Evolutionary conservation across 2,888 invertebrate species (phyloP).

Genomic region (Spodoptera picta): DNA sequence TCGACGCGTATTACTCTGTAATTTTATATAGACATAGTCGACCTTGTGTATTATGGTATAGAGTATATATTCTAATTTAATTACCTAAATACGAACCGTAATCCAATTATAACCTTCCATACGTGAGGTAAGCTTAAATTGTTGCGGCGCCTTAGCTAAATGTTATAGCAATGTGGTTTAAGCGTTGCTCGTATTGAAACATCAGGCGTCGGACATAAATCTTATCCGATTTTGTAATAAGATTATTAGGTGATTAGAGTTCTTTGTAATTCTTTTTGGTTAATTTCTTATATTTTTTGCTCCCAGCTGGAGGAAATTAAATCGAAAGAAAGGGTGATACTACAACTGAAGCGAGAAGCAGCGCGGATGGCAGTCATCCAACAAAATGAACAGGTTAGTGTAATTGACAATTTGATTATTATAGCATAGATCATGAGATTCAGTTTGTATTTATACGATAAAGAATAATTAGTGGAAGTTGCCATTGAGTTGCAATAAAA

Average conservation of each 20-base stretch:
- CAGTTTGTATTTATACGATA: no score
- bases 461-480: no score
- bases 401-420: background rate
- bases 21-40: background rate
- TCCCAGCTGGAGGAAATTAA: conserved; percentile 91
- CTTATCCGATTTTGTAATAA: background rate
- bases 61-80: conserved; percentile 18
- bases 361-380: conserved; percentile 70
- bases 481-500: no score
- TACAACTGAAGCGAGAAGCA: conserved; percentile 86
- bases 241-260: background rate
- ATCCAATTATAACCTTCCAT: conserved; percentile 21
- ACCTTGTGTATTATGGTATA: conserved; percentile 5
- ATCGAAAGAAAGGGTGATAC: conserved; percentile 91
- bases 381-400: conserved; percentile 78
- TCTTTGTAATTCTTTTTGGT: conserved; percentile 1
- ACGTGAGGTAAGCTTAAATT: conserved; percentile 1
- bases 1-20: background rate
- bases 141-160: conserved; percentile 25
- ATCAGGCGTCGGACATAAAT: conserved; percentile 22
- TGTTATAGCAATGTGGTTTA: conserved; percentile 31
- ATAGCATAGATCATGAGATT: no score
- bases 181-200: background rate
- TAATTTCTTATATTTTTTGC: conserved; percentile 49
- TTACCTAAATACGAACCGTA: conserved; percentile 31